phyloP scores from a whole-genome alignment of 2,797 vertebrate genomes.

The Falco berigora region DNA sequence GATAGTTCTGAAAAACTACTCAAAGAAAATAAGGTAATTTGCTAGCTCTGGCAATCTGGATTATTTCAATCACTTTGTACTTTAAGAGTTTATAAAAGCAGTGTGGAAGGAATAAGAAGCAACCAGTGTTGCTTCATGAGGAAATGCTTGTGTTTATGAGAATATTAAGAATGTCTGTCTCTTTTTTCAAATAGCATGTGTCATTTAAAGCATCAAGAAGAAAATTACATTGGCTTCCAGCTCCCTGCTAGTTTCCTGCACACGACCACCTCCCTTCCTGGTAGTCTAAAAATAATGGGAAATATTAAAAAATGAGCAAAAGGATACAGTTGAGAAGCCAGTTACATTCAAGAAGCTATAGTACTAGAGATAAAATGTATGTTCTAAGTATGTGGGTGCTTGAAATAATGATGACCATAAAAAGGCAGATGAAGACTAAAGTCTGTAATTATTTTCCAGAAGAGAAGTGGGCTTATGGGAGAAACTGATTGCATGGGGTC shows the following conservation, averaged over 20 bases:
- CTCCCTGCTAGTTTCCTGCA: background rate
- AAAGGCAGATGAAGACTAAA: background rate
- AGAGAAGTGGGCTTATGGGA: background rate
- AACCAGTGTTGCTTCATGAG: slow-evolving; percentile 1
- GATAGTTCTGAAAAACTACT: background rate
- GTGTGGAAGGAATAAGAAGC: slow-evolving; percentile 7
- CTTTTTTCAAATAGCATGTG: background rate
- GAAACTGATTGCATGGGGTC: background rate
- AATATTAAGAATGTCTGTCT: slow-evolving; percentile 21
- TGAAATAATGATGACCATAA: background rate
- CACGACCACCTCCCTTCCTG: background rate
- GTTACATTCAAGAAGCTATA: background rate
- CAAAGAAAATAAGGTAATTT: background rate
- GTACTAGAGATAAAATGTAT: background rate
- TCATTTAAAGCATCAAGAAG: slow-evolving; percentile 10
- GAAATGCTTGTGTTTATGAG: slow-evolving; percentile 45
- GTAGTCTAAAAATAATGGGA: background rate
- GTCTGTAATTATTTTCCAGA: background rate
- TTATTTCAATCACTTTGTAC: background rate
- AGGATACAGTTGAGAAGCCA: background rate
- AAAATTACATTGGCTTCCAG: background rate
- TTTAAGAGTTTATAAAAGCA: slow-evolving; percentile 2
- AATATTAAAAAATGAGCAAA: background rate
- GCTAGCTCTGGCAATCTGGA: background rate
- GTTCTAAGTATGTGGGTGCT: background rate